These are phyloP conservation scores for Amblyjoppa fuscipennis DNA, from an alignment of 2,888 invertebrate species.

Conservation along the genomic window DNA sequence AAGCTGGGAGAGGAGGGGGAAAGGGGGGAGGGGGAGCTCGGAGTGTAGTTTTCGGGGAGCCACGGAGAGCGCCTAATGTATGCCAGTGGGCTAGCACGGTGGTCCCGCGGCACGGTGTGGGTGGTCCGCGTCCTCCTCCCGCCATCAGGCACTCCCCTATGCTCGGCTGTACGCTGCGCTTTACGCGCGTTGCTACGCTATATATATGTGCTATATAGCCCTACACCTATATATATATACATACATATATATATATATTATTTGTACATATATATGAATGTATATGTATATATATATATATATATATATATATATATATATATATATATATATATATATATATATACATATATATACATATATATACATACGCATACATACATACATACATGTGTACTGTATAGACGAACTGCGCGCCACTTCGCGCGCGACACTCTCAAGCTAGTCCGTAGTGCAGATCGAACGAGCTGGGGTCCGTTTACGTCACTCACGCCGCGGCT, in stretches of 20 bases:
- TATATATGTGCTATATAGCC: slow-evolving; percentile 18
- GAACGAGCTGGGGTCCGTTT: slow-evolving; percentile 49
- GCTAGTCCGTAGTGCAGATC: background rate
- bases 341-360: no score
- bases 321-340: background rate
- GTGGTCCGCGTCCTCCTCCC: slow-evolving; percentile 84
- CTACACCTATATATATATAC: background rate
- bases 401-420: slow-evolving; percentile 16
- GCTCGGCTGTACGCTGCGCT: slow-evolving; percentile 71
- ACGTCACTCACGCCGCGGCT: slow-evolving; percentile 49
- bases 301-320: background rate
- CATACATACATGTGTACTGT: background rate
- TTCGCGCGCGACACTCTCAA: slow-evolving; percentile 51
- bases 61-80: slow-evolving; percentile 84
- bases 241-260: no score
- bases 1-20: slow-evolving; percentile 49
- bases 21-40: slow-evolving; percentile 61
- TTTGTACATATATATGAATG: no score
- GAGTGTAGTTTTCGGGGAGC: slow-evolving; percentile 82
- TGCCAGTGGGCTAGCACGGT: slow-evolving; percentile 85
- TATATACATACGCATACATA: background rate
- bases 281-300: background rate
- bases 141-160: slow-evolving; percentile 81
- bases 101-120: slow-evolving; percentile 84
- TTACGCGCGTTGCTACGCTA: slow-evolving; percentile 54